Evolutionary conservation across 2,113 vertebrate genomes (phyloP), one percentile per base, ranked within the genome.

Genomic region (Onychostoma macrolepis): DNA sequence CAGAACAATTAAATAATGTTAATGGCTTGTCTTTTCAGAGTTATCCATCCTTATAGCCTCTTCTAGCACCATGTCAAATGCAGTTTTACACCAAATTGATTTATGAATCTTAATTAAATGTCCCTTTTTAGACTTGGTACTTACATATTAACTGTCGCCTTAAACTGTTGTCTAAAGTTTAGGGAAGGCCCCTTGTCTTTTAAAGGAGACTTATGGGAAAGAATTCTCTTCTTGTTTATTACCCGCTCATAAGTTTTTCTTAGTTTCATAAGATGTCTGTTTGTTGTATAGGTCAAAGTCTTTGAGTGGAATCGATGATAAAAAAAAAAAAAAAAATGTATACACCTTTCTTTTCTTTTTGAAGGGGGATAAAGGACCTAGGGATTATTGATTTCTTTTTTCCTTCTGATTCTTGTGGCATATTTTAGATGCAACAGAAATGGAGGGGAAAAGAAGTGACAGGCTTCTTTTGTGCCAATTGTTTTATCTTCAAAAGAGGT

Each of bases 401-500:
- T n/a, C 45, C 81, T 85, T 84, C 43, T 21, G 61, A n/a, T 69
- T 72, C 38, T 45, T 85, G 83, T 30, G 65, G 82, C 48, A 78
- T 81, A 63, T 69, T 78, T 56, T 50, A 82, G 77, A 89, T 85
- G 86, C 81, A 87, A 43, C 69, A 58, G 38, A 21, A 77, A 43
- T 81, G 15, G 48, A 69, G 53, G 63, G 67, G 83, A 53, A 86
- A 77, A 85, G 63, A 86, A 74, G 48, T 21, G 72, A 65, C 38
- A 38, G 33, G 65, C 17, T 63, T 87, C 48, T 85, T 86, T 69
- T 77, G 84, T 67, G 41, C 48, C 45, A 17, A 80, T 79, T 69
- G 65, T 88, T 88, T 88, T 74, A 85, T 85, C 87, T 88, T 86
- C 75, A 81, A 84, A 80, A 48, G 71, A 76, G 41, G 74, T 87